Evolutionary conservation across 1,140 invertebrate species (phyloP).

Genomic region (Pseudachorutes palmiensis): DNA sequence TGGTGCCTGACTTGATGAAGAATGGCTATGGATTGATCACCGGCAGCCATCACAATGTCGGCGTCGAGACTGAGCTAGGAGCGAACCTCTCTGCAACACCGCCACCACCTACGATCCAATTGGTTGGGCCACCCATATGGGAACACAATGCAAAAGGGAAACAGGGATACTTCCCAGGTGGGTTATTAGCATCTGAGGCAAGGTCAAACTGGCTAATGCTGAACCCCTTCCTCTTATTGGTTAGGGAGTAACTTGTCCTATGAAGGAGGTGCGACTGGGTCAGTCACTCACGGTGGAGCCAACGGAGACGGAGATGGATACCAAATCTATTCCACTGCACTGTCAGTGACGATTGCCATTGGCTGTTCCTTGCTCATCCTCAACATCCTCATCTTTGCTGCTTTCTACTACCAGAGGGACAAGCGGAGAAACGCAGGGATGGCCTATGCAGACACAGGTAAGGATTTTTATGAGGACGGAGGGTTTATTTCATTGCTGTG

Average conservation of each 20-base stretch:
- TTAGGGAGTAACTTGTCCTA: conserved; percentile 13
- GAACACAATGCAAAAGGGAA: conserved; percentile 34
- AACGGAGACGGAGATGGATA: conserved; percentile 65
- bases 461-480: conserved; percentile 13
- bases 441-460: not conserved
- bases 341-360: conserved; percentile 88
- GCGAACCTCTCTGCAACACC: conserved; percentile 33
- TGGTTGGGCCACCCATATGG: conserved; percentile 37
- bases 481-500: not conserved
- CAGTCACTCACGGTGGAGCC: conserved; percentile 19
- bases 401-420: conserved; percentile 86
- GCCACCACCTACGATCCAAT: conserved; percentile 34
- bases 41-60: conserved; percentile 27
- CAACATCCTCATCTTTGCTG: conserved; percentile 86
- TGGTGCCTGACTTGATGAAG: conserved; percentile 90
- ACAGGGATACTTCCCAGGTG: conserved; percentile 27
- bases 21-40: conserved; percentile 51
- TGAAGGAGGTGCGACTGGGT: conserved; percentile 17
- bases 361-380: conserved; percentile 80
- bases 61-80: not conserved
- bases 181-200: not conserved
- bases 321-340: conserved; percentile 73
- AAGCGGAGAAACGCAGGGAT: conserved; percentile 53
- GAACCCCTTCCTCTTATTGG: not conserved
- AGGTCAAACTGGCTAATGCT: not conserved